Percentiles rank a stretch among this genome's conserved stretches.
Conservation (phyloP, 64 coral and sea anemone species). For the Anthopleura sola region DNA sequence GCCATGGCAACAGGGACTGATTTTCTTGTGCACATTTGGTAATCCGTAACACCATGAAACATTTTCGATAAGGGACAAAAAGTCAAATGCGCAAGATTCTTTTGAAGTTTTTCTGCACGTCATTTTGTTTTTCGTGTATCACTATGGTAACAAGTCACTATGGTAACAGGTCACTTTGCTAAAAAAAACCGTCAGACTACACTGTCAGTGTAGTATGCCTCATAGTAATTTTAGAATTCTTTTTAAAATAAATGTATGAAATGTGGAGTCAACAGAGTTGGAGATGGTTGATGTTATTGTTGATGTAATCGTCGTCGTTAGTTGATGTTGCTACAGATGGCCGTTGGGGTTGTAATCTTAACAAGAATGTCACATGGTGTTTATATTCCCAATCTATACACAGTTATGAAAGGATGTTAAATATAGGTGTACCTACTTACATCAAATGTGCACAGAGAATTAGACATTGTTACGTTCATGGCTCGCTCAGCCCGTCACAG, state of each 20-base stretch:
- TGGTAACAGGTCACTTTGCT: too few species aligned
- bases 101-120: not conserved
- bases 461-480: conserved; percentile 28
- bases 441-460: not conserved
- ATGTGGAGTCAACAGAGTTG: too few species aligned
- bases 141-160: too few species aligned
- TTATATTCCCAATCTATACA: not conserved
- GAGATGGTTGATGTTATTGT: too few species aligned
- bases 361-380: not conserved
- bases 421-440: not conserved
- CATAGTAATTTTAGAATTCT: too few species aligned
- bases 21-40: not conserved
- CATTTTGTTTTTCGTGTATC: too few species aligned
- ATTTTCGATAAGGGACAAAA: not conserved
- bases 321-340: too few species aligned
- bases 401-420: too few species aligned
- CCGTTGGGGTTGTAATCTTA: not conserved
- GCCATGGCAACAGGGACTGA: not conserved
- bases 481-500: conserved; percentile 90
- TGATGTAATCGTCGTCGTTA: not conserved
- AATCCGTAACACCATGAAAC: not conserved
- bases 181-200: too few species aligned
- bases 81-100: too few species aligned
- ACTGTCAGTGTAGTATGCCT: too few species aligned
- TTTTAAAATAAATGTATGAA: too few species aligned